Evolutionary conservation across 2,113 vertebrate species (phyloP), one percentile per base, ranked within the genome.

Genomic region (Ceyx melanurus): DNA sequence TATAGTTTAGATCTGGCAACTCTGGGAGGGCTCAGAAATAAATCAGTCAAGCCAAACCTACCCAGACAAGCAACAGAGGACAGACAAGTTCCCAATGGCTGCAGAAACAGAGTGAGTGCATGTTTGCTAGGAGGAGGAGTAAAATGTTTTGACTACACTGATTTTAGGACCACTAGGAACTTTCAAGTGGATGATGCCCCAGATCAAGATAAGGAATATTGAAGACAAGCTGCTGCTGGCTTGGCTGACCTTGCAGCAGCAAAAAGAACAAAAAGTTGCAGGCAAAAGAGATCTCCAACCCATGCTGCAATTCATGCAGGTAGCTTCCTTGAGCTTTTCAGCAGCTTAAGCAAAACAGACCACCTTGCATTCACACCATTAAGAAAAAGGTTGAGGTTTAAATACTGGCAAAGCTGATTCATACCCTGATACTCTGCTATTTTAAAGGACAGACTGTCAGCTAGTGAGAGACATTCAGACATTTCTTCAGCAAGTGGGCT

Each of bases 381-480:
- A 79, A 82, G 28, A 40, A 46, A 79, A 87, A 80, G 23, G 43
- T 56, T 87, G 89, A 73, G 43, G 37, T 67, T 80, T 87, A 86
- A 91, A 57, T 82, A 61, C 35, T 25, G 37, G 15, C 43, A 76
- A 79, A 94, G 31, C 37, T 60, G 74, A 56, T 86, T 89, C 37
- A 66, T 66, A 62, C 54, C 28, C 48, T 53, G 31, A 56, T 91
- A 13, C 11, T 71, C 54, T 48, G 14, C 26, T 45, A 2, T 74
- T 92, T 89, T 64, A 80, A 70, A 91, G 79, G 37, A 67, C 74
- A 92, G 51, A 54, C 35, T 73, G 78, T n/a, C 87, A 91, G 42
- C 26, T 71, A n/a, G 17, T 51, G 70, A 29, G 85, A 45, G 58
- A 54, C 25, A 56, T 70, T 57, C 45, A 51, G 22, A 48, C 1